Conservation (phyloP, 2,888 invertebrate genomes). For the Gerris lacustris region DNA sequence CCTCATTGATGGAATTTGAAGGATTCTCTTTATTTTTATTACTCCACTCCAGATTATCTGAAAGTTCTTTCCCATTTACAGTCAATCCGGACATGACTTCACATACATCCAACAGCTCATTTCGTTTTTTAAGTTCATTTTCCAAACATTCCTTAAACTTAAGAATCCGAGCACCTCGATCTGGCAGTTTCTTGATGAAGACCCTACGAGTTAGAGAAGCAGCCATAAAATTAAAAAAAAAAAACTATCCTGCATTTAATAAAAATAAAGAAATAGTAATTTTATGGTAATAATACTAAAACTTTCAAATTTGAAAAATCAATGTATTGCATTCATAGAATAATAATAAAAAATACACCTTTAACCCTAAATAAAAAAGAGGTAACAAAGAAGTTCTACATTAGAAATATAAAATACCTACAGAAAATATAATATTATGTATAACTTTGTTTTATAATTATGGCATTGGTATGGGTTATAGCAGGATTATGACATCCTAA, state of each 20-base stretch:
- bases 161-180: slow-evolving; percentile 48
- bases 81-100: slow-evolving; percentile 42
- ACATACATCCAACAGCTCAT: slow-evolving; percentile 43
- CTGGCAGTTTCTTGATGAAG: slow-evolving; percentile 45
- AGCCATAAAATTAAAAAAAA: slow-evolving; percentile 9
- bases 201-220: slow-evolving; percentile 35
- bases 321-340: no score
- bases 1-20: not conserved
- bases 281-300: no score
- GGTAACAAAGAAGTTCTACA: no score
- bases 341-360: no score
- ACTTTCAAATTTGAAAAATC: no score
- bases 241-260: not conserved
- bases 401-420: no score
- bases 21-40: slow-evolving; percentile 36
- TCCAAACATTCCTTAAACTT: slow-evolving; percentile 41
- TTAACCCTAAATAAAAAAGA: no score
- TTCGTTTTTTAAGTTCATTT: slow-evolving; percentile 40
- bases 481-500: no score
- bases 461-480: no score
- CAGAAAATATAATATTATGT: no score
- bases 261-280: not conserved
- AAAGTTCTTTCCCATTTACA: slow-evolving; percentile 40
- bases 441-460: no score
- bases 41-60: slow-evolving; percentile 50